These are phyloP conservation scores for Phyto melanocephala DNA, from an alignment of 2,888 invertebrate genomes.

Conservation along the genomic window DNA sequence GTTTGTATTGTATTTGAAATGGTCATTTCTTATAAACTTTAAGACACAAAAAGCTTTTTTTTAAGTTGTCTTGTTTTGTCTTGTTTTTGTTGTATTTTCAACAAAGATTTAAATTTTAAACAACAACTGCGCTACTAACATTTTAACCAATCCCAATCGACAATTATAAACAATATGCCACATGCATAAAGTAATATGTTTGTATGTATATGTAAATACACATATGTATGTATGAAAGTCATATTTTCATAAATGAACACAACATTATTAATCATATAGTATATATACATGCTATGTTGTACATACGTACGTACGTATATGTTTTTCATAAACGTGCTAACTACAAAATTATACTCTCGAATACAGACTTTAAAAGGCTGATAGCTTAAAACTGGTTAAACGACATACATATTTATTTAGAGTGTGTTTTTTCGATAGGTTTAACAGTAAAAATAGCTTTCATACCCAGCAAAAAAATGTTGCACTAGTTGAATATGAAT, in stretches of 20 bases:
- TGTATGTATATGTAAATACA: conserved; percentile 10
- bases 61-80: neutral
- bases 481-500: no score
- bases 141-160: conserved; percentile 61
- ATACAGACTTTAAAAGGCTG: neutral
- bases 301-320: no score
- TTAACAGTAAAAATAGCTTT: no score
- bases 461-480: no score
- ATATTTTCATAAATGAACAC: conserved; percentile 23
- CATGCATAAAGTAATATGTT: neutral
- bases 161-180: conserved; percentile 44
- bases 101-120: conserved; percentile 55
- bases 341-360: conserved; percentile 6
- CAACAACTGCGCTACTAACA: conserved; percentile 5
- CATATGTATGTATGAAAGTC: neutral
- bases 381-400: no score
- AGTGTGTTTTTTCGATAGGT: no score
- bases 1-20: conserved; percentile 24
- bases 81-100: conserved; percentile 5
- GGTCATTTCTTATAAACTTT: conserved; percentile 55
- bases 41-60: conserved; percentile 45
- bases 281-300: neutral
- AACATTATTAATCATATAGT: conserved; percentile 26
- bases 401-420: no score
- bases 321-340: conserved; percentile 32